These are phyloP conservation scores for Eulithis testata DNA, from an alignment of 2,888 invertebrate genomes.

Conservation along the genomic window DNA sequence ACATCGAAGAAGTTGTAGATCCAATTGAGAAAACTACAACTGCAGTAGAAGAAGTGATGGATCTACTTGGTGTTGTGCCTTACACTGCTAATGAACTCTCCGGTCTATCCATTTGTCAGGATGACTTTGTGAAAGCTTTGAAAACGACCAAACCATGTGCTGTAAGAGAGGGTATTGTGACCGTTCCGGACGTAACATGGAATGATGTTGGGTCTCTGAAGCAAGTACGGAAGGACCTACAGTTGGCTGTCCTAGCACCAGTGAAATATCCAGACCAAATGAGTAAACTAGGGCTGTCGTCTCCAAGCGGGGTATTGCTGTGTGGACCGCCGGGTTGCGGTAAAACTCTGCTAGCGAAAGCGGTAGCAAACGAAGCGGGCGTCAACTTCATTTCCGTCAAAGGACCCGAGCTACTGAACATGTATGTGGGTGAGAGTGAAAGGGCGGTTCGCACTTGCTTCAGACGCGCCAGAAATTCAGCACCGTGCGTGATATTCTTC, in stretches of 20 bases:
- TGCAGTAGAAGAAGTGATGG: conserved; percentile 82
- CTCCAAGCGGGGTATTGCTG: conserved; percentile 95
- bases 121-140: conserved; percentile 91
- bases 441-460: conserved; percentile 98
- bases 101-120: conserved; percentile 87
- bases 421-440: conserved; percentile 99
- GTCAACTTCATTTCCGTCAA: conserved; percentile 99
- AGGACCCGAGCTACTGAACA: conserved; percentile 98
- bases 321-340: conserved; percentile 99
- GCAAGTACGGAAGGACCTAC: conserved; percentile 94
- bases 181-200: conserved; percentile 99
- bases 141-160: conserved; percentile 95
- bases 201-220: conserved; percentile 96
- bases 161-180: conserved; percentile 98
- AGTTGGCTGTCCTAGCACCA: conserved; percentile 96
- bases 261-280: conserved; percentile 94
- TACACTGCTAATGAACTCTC: conserved; percentile 86
- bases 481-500: conserved; percentile 99
- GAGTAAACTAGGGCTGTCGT: conserved; percentile 89
- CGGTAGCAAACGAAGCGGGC: conserved; percentile 99
- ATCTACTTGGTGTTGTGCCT: conserved; percentile 87
- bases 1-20: conserved; percentile 41
- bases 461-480: conserved; percentile 96
- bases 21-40: conserved; percentile 47
- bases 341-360: conserved; percentile 98